Conservation (phyloP, 1,140 invertebrate species). For the Hestina assimilis region DNA sequence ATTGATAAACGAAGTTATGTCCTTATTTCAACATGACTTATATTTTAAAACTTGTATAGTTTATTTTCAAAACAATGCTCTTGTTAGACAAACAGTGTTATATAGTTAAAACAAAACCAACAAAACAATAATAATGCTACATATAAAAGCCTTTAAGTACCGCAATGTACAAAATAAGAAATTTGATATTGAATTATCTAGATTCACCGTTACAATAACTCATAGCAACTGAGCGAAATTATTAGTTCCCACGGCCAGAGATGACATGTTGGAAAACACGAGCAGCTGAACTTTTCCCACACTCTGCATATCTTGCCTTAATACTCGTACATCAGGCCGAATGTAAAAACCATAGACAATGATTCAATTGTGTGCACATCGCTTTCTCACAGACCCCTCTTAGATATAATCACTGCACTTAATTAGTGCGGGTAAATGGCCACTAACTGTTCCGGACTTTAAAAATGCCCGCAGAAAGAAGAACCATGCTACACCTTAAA, state of each 20-base stretch:
- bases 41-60: no score
- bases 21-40: no score
- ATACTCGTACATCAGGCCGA: constrained; percentile 68
- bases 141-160: no score
- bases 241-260: constrained; percentile 62
- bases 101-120: no score
- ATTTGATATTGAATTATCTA: background rate
- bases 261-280: constrained; percentile 71
- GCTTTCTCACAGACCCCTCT: constrained; percentile 70
- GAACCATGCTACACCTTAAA: no score
- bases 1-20: no score
- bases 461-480: constrained; percentile 9
- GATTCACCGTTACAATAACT: background rate
- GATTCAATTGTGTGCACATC: constrained; percentile 73
- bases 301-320: constrained; percentile 73
- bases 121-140: no score
- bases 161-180: background rate
- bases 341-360: constrained; percentile 75
- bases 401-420: constrained; percentile 68
- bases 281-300: constrained; percentile 63
- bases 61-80: no score
- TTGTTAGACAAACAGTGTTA: no score
- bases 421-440: constrained; percentile 75
- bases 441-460: constrained; percentile 39
- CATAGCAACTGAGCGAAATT: constrained; percentile 33